Evolutionary conservation across 92 coral and sea anemone genomes (phyloP).

Genomic region (Phenganax marumi): DNA sequence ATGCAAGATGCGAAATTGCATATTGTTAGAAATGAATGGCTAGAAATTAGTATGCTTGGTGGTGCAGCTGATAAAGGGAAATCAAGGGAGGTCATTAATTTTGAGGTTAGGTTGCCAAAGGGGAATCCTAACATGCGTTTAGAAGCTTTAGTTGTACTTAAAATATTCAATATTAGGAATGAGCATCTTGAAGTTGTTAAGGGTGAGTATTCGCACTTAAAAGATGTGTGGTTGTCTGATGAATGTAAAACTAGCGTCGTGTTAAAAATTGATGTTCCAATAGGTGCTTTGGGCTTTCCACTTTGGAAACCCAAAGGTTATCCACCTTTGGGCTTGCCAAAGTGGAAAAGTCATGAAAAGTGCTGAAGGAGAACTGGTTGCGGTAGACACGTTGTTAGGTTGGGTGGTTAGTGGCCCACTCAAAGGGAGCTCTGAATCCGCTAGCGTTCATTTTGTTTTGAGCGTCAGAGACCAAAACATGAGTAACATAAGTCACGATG

Average conservation of each 20-base stretch:
- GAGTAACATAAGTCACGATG: conserved; percentile 9
- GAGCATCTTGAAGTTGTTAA: too few relatives aligned
- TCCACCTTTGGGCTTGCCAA: conserved; percentile 37
- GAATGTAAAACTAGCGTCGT: conserved; percentile 18
- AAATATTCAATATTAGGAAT: too few relatives aligned
- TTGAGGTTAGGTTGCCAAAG: conserved; percentile 30
- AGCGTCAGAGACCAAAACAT: conserved; percentile 3
- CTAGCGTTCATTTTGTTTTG: background rate
- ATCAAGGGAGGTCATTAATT: conserved; percentile 34
- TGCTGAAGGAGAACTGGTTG: conserved; percentile 30
- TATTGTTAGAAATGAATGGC: too few relatives aligned
- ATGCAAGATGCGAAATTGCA: background rate
- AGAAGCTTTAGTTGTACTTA: conserved; percentile 49
- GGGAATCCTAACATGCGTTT: conserved; percentile 8
- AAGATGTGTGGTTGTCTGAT: conserved; percentile 39
- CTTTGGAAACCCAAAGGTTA: too few relatives aligned
- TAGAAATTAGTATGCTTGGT: conserved; percentile 33
- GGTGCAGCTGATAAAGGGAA: conserved; percentile 24
- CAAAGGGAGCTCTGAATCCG: too few relatives aligned
- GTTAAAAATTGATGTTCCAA: conserved; percentile 38
- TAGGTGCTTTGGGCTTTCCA: too few relatives aligned
- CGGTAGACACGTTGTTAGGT: conserved; percentile 42
- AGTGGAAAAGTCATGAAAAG: conserved; percentile 36
- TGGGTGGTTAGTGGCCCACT: conserved; percentile 58
- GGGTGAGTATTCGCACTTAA: background rate